These are phyloP conservation scores for Ichneumon xanthorius DNA, from an alignment of 2,888 invertebrate species.

Conservation along the genomic window DNA sequence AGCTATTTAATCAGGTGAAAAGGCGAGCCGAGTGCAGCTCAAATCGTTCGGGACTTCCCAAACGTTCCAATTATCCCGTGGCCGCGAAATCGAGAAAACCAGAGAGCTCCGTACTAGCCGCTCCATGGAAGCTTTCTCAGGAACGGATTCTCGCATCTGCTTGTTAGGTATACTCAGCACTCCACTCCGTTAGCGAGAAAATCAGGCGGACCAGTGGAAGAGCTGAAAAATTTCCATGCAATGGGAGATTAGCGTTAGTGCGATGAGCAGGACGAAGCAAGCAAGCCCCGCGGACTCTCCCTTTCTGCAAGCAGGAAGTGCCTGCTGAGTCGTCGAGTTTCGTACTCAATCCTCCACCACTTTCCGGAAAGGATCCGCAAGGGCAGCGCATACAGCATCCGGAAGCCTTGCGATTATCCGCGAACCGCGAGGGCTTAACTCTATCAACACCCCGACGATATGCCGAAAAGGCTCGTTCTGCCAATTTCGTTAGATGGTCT, in stretches of 20 bases:
- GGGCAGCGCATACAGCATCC: conserved; percentile 4
- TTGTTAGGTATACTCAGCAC: conserved; percentile 26
- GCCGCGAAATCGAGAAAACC: conserved; percentile 27
- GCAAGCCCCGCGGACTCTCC: conserved; percentile 21
- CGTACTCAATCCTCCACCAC: conserved; percentile 14
- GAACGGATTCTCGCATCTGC: not conserved
- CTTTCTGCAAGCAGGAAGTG: conserved; percentile 5
- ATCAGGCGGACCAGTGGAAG: conserved; percentile 7
- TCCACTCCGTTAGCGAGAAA: conserved; percentile 7
- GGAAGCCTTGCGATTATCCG: conserved; percentile 20
- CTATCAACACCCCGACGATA: conserved; percentile 34
- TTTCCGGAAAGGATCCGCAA: conserved; percentile 24
- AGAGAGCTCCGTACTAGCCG: not conserved
- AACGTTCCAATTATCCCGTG: conserved; percentile 29
- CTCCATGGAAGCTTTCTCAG: not conserved
- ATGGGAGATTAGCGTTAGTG: not conserved
- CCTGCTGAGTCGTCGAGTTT: conserved; percentile 60
- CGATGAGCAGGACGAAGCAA: conserved; percentile 22
- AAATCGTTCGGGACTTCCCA: conserved; percentile 17
- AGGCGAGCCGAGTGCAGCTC: conserved; percentile 18
- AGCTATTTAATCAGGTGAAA: conserved; percentile 45
- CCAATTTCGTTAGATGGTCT: not conserved
- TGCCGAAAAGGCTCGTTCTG: not conserved
- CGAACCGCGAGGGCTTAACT: conserved; percentile 36
- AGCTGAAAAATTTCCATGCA: conserved; percentile 37